Evolutionary conservation across 1,140 invertebrate species (phyloP).

Genomic region (Belonocnema kinseyi): DNA sequence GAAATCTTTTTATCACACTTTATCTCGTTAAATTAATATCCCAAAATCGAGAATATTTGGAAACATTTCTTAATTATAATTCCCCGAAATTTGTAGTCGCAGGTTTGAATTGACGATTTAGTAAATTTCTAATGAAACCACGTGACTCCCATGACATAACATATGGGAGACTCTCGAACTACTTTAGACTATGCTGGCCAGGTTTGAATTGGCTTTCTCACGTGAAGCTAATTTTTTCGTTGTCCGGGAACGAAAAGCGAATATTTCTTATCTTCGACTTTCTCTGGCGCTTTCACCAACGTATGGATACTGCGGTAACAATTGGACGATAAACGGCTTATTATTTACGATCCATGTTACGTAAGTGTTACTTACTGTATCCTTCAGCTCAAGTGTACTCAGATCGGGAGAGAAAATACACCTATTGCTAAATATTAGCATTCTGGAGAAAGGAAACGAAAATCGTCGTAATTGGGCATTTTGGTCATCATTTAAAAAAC

Average conservation of each 20-base stretch:
- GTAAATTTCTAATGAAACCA: slow-evolving; percentile 24
- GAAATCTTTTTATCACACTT: too few species aligned
- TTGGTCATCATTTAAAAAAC: background rate
- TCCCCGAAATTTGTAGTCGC: background rate
- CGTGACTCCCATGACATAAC: slow-evolving; percentile 24
- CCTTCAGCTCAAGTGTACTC: background rate
- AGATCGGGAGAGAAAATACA: slow-evolving; percentile 9
- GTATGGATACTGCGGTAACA: slow-evolving; percentile 46
- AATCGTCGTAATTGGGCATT: slow-evolving; percentile 41
- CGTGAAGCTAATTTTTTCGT: slow-evolving; percentile 33
- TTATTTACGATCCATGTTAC: slow-evolving; percentile 58
- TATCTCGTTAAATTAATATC: too few species aligned
- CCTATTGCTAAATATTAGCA: background rate
- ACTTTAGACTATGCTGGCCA: slow-evolving; percentile 30
- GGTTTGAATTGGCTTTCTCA: slow-evolving; percentile 39
- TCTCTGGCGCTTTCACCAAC: slow-evolving; percentile 57
- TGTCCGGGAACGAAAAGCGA: slow-evolving; percentile 39
- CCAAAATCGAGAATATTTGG: too few species aligned
- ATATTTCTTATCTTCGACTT: slow-evolving; percentile 51
- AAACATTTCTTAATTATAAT: background rate
- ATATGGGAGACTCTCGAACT: slow-evolving; percentile 24
- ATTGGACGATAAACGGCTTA: slow-evolving; percentile 56
- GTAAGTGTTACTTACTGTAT: slow-evolving; percentile 34
- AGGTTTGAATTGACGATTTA: background rate
- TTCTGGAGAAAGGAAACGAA: slow-evolving; percentile 3